Base-by-base conservation (phyloP, 2,888 invertebrate genomes). In the Stenurella melanura region DNA sequence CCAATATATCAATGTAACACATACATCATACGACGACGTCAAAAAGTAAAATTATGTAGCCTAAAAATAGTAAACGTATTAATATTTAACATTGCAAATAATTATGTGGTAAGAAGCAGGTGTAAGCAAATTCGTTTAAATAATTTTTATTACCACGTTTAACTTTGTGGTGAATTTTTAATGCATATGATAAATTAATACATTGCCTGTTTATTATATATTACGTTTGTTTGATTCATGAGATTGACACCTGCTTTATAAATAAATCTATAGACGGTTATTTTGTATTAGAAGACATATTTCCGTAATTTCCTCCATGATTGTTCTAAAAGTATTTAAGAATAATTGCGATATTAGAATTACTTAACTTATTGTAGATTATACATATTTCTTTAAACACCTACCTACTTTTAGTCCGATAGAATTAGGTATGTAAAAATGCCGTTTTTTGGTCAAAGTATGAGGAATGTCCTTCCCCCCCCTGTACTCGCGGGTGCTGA, bases 91-190 rank as follows among this genome's bases (percentile, higher is more conserved):
- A 42, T 2, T 12, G 15, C 3, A 42, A 15, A 42, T 42, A 42
- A 42, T 15, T 26, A 26, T 3, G 42, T 12, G 38, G 26, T 26
- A 26, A 34, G 0, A 34, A 38, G 30, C 63, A 63, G 63, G 63
- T 63, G 63, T 9, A 63, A n/a, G 63, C 2, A 63, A 9, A 63
- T 18, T n/a, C 17, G 18, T 34, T 63, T 63, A 34, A 63, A 63
- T 34, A 63, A n/a, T 30, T 63, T 63, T 63, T 63, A 63, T 30
- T 63, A 63, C 63, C 12, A 1, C 63, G 63, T 63, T 34, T 17
- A 38, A 17, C 38, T 60, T 63, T 7, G 9, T 34, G 30, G 9
- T 34, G 30, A 34, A 34, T 34, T 34, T 34, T 34, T 34, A 34
- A 34, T 34, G 7, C 17, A 34, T 12, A 42, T 38, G 2, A 38